Conservation (phyloP, 2,113 vertebrate genomes). For the Tringa solitaria region DNA sequence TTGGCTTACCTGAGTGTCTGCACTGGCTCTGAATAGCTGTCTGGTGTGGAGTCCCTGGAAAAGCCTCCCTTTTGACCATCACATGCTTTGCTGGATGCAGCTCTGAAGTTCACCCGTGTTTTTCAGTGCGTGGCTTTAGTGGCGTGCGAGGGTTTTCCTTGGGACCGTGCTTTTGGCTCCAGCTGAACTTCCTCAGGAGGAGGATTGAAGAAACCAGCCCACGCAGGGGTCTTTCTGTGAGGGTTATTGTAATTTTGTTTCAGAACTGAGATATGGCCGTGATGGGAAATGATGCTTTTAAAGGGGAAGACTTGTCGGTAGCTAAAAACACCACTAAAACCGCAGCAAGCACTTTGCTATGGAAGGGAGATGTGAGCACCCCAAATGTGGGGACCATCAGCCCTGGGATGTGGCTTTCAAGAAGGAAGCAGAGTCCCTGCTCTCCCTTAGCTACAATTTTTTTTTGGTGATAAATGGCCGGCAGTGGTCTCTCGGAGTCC, state of each 20-base stretch:
- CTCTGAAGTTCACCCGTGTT: not conserved
- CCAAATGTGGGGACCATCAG: not conserved
- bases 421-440: not conserved
- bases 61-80: not conserved
- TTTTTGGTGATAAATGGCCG: not conserved
- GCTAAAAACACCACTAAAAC: not conserved
- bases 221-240: not conserved
- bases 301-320: not conserved
- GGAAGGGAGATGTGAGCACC: not conserved
- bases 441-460: not conserved
- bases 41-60: not conserved
- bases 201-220: not conserved
- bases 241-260: not conserved
- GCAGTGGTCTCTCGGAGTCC: not conserved
- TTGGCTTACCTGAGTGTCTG: not conserved
- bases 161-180: not conserved
- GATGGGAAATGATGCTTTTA: not conserved
- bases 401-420: not conserved
- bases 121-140: not conserved
- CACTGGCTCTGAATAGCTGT: not conserved
- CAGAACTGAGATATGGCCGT: not conserved
- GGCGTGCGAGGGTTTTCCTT: not conserved
- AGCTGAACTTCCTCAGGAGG: not conserved
- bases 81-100: not conserved
- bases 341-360: not conserved